These are phyloP conservation scores for Ceratina japonica DNA, from an alignment of 1,140 invertebrate genomes.

Conservation along the genomic window DNA sequence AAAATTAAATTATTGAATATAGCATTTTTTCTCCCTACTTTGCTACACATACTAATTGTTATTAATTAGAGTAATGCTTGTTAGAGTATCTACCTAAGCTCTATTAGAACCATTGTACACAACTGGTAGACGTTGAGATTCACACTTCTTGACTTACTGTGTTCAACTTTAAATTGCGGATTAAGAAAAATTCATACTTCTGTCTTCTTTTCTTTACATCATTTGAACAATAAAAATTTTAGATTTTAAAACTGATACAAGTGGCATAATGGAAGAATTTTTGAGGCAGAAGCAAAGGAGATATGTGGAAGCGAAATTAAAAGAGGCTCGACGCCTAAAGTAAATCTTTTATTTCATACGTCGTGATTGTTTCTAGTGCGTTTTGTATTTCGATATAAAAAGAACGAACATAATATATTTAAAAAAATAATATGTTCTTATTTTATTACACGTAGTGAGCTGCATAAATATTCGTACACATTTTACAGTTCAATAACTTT, in stretches of 20 bases:
- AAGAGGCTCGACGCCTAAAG: constrained; percentile 4
- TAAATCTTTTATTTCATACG: background rate
- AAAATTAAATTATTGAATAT: no score
- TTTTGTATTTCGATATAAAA: background rate
- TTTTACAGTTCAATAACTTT: no score
- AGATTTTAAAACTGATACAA: background rate
- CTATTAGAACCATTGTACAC: constrained; percentile 47
- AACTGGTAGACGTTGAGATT: background rate
- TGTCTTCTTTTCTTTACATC: background rate
- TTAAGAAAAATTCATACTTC: no score
- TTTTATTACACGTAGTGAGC: no score
- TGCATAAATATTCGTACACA: no score
- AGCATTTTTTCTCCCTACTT: background rate
- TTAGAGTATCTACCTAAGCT: background rate
- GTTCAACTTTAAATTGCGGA: no score
- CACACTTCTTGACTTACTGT: background rate
- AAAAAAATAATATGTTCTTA: no score
- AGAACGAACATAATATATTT: no score
- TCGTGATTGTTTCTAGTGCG: background rate
- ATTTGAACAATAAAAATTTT: no score
- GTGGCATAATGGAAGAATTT: constrained; percentile 66
- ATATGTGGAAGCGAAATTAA: constrained; percentile 39
- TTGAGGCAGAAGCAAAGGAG: constrained; percentile 61
- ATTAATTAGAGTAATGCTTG: constrained; percentile 13
- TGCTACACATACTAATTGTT: constrained; percentile 20